phyloP scores from a whole-genome alignment of 2,113 vertebrate species.

The Cebidichthys violaceus region DNA sequence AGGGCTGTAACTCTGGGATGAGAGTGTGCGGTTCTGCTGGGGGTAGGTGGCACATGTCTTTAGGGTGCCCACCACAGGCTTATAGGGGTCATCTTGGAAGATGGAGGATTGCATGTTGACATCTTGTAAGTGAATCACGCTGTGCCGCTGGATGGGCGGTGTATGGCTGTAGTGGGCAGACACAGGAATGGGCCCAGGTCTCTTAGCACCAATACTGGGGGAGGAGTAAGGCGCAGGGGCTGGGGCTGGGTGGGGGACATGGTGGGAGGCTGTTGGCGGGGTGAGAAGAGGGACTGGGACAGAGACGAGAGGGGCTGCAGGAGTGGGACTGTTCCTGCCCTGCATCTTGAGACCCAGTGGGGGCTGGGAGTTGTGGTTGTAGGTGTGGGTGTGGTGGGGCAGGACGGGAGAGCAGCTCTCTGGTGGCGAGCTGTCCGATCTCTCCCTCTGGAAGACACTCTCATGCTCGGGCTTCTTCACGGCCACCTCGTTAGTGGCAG shows the following conservation, averaged over 20 bases:
- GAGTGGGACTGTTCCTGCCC: slow-evolving; percentile 89
- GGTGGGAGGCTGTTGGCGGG: slow-evolving; percentile 67
- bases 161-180: slow-evolving; percentile 96
- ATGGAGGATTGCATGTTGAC: slow-evolving; percentile 89
- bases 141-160: slow-evolving; percentile 93
- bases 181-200: slow-evolving; percentile 86
- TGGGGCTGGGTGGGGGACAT: slow-evolving; percentile 58
- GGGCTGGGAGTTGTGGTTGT: slow-evolving; percentile 85
- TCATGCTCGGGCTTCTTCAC: slow-evolving; percentile 72
- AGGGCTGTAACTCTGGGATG: slow-evolving; percentile 96
- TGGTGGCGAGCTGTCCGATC: slow-evolving; percentile 86
- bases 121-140: slow-evolving; percentile 94
- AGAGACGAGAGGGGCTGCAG: slow-evolving; percentile 64
- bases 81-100: slow-evolving; percentile 90
- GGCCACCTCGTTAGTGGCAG: slow-evolving; percentile 6
- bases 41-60: slow-evolving; percentile 98
- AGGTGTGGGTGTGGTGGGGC: slow-evolving; percentile 70
- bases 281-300: slow-evolving; percentile 70
- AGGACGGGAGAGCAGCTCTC: slow-evolving; percentile 91
- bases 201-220: slow-evolving; percentile 87
- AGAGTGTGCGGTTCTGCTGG: slow-evolving; percentile 96
- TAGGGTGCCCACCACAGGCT: slow-evolving; percentile 90
- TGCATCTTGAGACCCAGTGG: slow-evolving; percentile 89
- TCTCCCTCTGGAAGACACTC: slow-evolving; percentile 82
- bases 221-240: slow-evolving; percentile 86